Evolutionary conservation across 2,113 vertebrate species (phyloP), one percentile per base, ranked within the genome.

Genomic region (Anoplopoma fimbria): DNA sequence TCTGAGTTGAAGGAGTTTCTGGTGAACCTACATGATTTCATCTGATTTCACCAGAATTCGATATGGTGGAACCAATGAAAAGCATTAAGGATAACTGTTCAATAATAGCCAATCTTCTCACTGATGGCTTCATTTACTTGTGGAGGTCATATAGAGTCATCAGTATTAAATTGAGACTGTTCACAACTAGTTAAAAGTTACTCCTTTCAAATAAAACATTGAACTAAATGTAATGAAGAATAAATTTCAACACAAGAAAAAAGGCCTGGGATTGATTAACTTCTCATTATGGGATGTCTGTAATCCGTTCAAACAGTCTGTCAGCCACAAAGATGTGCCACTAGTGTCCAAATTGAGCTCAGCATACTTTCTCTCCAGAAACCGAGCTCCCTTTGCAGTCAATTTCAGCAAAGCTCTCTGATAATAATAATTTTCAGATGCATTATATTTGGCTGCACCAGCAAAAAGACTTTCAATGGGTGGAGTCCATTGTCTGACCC

Each of bases 401-500:
- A 53, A 17, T 79, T 60, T 74, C 3, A 51, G 58, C 72, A 14
- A 27, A 3, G 27, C 57, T 60, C 14, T 60, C 27, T 60, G 27
- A 31, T 31, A 15, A 60, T 31, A 71, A 86, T 70, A 40, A 51
- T 71, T 68, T 68, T 67, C 82, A 89, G 77, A 87, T 87, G 79
- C 49, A 60, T 60, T 42, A 12, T 27, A 63, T 87, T 82, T 87
- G 84, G 42, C 76, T 47, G 57, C 53, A 21, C 4, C 31, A 7
- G 72, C 29, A 13, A 40, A n/a, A 57, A 42, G 17, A 67, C 68
- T 76, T 74, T 9, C 23, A 42, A 51, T 69, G 60, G 78, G 78
- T 57, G 71, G 64, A 85, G 69, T 85, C 87, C 29, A 88, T 91
- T 90, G 90, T 93, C 58, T 73, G 58, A 83, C n/a, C 69, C 9